Base-by-base conservation (phyloP, 2,888 invertebrate species). In the Cephalotes varians region DNA sequence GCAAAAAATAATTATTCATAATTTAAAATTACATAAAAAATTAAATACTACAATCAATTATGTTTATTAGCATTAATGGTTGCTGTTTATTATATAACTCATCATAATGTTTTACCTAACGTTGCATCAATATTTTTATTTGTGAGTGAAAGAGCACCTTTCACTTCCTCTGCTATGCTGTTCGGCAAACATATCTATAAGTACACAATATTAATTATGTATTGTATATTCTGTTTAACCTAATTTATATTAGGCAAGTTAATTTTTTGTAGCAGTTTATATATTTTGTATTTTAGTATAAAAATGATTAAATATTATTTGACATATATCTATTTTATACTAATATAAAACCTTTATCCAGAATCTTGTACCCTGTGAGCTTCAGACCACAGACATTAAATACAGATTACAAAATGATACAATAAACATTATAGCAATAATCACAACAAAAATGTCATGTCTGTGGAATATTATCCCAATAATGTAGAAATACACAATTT, bases 121-220 rank as follows among this genome's bases (percentile, higher is more conserved):
- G 97, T 97, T 96, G 97, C 97, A 95, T 98, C 98, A 95, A 98
- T 96, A 95, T 97, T 98, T 94, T 96, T 96, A 95, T 96, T 96
- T 87, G 97, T 97, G 93, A 98, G 96, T 94, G 97, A 96, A 79
- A 98, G 96, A 87, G 98, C 98, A 83, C 97, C 98, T 95, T 97
- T 96, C n/a, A 62, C 62, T 82, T 87, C 82, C 44, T 84, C 76
- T 25, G 87, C 90, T 85, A 87, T 97, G 94, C 97, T 97, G 94
- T 97, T 87, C 56, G 90, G 89, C 83, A 90, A 76, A 82, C 87
- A 86, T 74, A 89, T 86, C 92, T 92, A 64, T 25, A 86, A 89
- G 7, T 34, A 49, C 6, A 69, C 1, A 47, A 1, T 25, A 25
- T 44, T 44, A 73, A 44, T 60, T 47, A 47, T 9, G 1, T 2